These are phyloP conservation scores for Odontophorus gujanensis DNA, from an alignment of 2,113 vertebrate genomes.

Conservation along the genomic window DNA sequence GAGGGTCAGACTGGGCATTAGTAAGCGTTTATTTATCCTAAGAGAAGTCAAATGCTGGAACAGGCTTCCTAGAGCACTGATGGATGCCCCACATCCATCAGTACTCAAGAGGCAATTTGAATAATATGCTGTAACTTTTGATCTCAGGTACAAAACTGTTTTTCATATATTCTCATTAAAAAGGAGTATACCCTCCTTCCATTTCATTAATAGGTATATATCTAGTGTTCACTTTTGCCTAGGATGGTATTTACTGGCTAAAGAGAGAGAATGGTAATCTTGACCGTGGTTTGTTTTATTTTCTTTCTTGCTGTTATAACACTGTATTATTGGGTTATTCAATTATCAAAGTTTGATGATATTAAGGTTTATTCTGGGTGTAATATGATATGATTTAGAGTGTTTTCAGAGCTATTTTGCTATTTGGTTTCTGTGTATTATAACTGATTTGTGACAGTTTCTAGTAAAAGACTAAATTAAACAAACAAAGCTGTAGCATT, in stretches of 20 bases:
- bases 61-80: too few relatives aligned
- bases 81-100: too few relatives aligned
- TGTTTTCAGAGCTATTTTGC: not conserved
- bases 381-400: not conserved
- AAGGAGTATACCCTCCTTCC: not conserved
- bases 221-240: not conserved
- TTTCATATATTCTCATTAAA: not conserved
- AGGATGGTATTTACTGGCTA: not conserved
- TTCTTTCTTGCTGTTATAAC: not conserved
- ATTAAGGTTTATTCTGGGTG: not conserved
- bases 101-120: too few relatives aligned
- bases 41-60: too few relatives aligned
- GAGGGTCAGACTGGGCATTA: not conserved
- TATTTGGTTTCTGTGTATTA: not conserved
- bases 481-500: not conserved
- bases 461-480: not conserved
- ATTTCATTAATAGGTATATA: not conserved
- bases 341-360: not conserved
- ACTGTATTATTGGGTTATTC: not conserved
- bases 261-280: not conserved
- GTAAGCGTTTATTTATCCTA: too few relatives aligned
- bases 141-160: not conserved
- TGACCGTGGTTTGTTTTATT: not conserved
- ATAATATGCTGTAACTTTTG: too few relatives aligned
- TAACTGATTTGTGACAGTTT: not conserved